These are phyloP conservation scores for Theonella swinhoei DNA, from an alignment of 37 sponge, comb jelly and placozoan genomes.

Conservation along the genomic window DNA sequence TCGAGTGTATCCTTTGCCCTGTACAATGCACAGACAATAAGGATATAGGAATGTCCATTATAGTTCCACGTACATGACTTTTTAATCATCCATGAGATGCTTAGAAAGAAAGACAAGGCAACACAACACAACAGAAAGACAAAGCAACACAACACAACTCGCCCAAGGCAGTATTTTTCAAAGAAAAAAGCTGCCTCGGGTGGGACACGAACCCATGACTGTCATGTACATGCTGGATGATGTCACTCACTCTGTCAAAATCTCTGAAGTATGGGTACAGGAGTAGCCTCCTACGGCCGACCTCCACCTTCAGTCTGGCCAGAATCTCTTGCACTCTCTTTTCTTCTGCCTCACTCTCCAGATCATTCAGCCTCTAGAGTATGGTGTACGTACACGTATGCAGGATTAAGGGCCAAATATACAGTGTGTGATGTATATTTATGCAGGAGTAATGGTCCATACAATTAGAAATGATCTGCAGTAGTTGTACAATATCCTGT, in stretches of 20 bases:
- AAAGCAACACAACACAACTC: too few species aligned
- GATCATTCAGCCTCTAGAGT: constrained; percentile 48
- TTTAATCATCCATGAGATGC: too few species aligned
- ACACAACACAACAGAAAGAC: too few species aligned
- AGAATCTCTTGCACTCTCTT: constrained; percentile 60
- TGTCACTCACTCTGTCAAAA: constrained; percentile 81
- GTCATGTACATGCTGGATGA: not conserved
- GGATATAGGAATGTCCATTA: not conserved
- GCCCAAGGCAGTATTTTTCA: too few species aligned
- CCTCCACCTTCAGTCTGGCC: constrained; percentile 45
- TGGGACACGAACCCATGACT: too few species aligned
- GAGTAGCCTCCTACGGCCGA: constrained; percentile 62
- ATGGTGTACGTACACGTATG: not conserved
- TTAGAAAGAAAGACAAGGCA: too few species aligned
- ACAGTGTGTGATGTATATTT: not conserved
- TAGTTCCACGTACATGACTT: too few species aligned
- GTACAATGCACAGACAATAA: constrained; percentile 4
- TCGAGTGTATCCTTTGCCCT: constrained; percentile 87
- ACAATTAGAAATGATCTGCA: not conserved
- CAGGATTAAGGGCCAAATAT: not conserved
- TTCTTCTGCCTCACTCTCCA: constrained; percentile 65
- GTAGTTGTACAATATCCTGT: too few species aligned
- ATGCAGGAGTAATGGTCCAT: not conserved
- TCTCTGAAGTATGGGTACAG: constrained; percentile 89
- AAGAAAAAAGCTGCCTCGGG: too few species aligned